Evolutionary conservation across 2,797 vertebrate species (phyloP).

Genomic region (Enteromius argenteus): DNA sequence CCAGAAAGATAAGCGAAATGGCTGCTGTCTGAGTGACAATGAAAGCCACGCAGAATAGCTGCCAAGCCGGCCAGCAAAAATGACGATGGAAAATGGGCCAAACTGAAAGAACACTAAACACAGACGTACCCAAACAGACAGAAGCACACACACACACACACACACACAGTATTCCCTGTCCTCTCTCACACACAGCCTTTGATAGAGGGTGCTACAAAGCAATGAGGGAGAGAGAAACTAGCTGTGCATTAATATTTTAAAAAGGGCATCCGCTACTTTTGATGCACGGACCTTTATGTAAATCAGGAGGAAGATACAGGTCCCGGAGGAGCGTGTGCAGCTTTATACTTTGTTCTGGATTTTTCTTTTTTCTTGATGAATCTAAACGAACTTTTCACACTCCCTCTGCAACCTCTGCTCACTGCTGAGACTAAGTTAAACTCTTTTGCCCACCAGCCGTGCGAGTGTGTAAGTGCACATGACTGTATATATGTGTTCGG

Average conservation of each 20-base stretch:
- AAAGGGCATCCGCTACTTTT: constrained; percentile 91
- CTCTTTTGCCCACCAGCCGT: constrained; percentile 55
- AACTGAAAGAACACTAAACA: constrained; percentile 40
- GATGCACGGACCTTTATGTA: constrained; percentile 95
- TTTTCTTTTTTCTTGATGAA: constrained; percentile 80
- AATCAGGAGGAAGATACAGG: constrained; percentile 86
- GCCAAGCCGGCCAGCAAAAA: constrained; percentile 63
- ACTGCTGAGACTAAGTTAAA: constrained; percentile 80
- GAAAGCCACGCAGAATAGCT: constrained; percentile 64
- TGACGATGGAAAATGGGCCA: constrained; percentile 45
- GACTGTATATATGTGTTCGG: not conserved
- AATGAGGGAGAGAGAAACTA: constrained; percentile 87
- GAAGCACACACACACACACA: constrained; percentile 23
- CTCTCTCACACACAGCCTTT: constrained; percentile 86
- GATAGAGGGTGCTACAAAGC: constrained; percentile 89
- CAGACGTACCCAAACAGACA: constrained; percentile 39
- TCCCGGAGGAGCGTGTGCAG: constrained; percentile 82
- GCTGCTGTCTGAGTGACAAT: constrained; percentile 62
- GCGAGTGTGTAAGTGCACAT: constrained; percentile 8
- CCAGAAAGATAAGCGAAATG: constrained; percentile 67
- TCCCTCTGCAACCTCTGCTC: constrained; percentile 85
- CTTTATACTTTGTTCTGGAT: constrained; percentile 86
- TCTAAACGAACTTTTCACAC: constrained; percentile 92
- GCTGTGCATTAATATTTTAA: constrained; percentile 94
- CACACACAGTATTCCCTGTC: constrained; percentile 38